Base-by-base conservation (phyloP, 2,797 vertebrate genomes). In the Pelodytes ibericus region DNA sequence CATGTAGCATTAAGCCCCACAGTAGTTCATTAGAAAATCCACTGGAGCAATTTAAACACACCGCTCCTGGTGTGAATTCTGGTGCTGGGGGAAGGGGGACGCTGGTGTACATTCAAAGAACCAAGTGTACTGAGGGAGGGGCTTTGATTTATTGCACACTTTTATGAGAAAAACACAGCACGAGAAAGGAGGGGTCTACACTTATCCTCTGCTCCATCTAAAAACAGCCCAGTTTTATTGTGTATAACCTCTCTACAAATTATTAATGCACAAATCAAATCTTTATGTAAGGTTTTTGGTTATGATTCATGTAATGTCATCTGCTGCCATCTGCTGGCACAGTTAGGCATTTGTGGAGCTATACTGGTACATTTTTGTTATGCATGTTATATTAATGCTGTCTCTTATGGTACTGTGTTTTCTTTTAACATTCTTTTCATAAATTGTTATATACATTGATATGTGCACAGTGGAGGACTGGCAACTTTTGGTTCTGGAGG, bases 301-400 rank as follows among this genome's bases (percentile, higher is more conserved):
- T 4, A 29, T 6, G n/a, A 24, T n/a, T 26, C 1, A 59, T 67
- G 15, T 13, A 13, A 60, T 22, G 27, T 66, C 70, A 16, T 73
- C 56, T 68, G 67, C 70, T 72, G 76, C 76, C 76, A 79, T 69
- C 76, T 79, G 31, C 56, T 73, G 76, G 18, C 8, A 24, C 15
- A 27, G 11, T 16, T 3, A 25, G 39, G n/a, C 29, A 67, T 27
- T n/a, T 18, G 5, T 2, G 20, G 20, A 16, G 24, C 2, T 3
- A 39, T 39, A 36, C 33, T 11, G 33, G 33, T n/a, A n/a, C n/a
- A n/a, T n/a, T n/a, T n/a, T n/a, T n/a, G n/a, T n/a, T n/a, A n/a
- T n/a, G n/a, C n/a, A n/a, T n/a, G n/a, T n/a, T n/a, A n/a, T n/a
- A n/a, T n/a, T n/a, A n/a, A n/a, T n/a, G n/a, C n/a, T n/a, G n/a